These are phyloP conservation scores for Trachelus stipa DNA, from an alignment of 2,888 invertebrate species.

Conservation along the genomic window DNA sequence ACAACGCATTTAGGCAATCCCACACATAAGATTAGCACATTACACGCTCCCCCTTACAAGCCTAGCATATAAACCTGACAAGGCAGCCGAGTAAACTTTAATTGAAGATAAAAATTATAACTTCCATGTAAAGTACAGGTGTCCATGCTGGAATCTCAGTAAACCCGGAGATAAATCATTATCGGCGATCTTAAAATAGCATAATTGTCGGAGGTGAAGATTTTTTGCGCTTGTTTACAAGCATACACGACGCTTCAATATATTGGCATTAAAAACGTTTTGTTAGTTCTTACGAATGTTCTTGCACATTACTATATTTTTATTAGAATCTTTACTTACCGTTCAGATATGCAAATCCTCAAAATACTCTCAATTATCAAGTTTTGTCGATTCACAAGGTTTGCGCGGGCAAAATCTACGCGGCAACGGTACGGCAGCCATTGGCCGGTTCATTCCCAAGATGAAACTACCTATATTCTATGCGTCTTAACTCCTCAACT, in stretches of 20 bases:
- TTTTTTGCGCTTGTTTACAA: constrained; percentile 4
- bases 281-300: background rate
- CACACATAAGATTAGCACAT: background rate
- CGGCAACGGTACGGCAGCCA: constrained; percentile 49
- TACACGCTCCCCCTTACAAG: background rate
- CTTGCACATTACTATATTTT: background rate
- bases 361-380: constrained; percentile 34
- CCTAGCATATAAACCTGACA: background rate
- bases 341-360: background rate
- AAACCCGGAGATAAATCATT: background rate
- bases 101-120: background rate
- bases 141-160: background rate
- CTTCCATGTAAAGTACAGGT: background rate
- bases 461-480: background rate
- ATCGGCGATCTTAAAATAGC: constrained; percentile 2
- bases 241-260: background rate
- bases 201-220: background rate
- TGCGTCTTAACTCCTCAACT: background rate
- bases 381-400: constrained; percentile 40
- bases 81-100: background rate
- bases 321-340: constrained; percentile 6
- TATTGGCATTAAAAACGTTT: background rate
- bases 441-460: constrained; percentile 20
- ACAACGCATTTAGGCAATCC: background rate
- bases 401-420: constrained; percentile 61